A percentile compares a stretch with the other conserved stretches of the same genome.
Evolutionary conservation across 2,113 vertebrate species (phyloP).

Genomic region (Platysternon megacephalum): DNA sequence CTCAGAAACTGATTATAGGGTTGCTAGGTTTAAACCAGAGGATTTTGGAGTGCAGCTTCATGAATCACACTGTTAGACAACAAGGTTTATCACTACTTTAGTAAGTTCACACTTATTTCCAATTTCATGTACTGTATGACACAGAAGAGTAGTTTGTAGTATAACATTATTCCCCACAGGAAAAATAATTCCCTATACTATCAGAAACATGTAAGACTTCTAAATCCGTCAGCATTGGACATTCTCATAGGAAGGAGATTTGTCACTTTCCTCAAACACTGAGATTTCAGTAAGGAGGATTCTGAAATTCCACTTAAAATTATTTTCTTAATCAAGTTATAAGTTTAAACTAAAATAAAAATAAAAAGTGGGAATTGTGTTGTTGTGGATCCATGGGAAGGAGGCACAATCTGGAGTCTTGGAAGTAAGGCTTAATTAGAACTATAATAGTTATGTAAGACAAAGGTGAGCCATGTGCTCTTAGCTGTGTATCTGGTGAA

Average conservation of each 20-base stretch:
- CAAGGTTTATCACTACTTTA: neutral
- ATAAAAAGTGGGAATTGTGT: neutral
- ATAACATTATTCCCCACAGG: neutral
- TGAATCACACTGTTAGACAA: neutral
- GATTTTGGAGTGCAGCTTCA: neutral
- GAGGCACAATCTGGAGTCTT: no score
- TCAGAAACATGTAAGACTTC: neutral
- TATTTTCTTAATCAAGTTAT: neutral
- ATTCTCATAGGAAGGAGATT: neutral
- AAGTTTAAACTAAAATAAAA: neutral
- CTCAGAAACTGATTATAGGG: neutral
- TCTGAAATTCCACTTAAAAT: neutral
- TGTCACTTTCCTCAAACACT: neutral
- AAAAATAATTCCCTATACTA: neutral
- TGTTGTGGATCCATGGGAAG: no score
- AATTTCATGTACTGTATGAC: slow-evolving; percentile 17
- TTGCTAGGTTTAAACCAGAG: neutral
- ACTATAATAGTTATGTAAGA: no score
- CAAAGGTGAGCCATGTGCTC: no score
- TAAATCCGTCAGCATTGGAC: neutral
- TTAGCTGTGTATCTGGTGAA: no score
- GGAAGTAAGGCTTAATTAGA: no score
- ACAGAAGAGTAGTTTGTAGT: neutral
- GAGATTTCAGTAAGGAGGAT: neutral
- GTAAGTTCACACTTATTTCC: neutral